phyloP scores from a whole-genome alignment of 2,888 invertebrate species.

The Leucoptera coffeella region DNA sequence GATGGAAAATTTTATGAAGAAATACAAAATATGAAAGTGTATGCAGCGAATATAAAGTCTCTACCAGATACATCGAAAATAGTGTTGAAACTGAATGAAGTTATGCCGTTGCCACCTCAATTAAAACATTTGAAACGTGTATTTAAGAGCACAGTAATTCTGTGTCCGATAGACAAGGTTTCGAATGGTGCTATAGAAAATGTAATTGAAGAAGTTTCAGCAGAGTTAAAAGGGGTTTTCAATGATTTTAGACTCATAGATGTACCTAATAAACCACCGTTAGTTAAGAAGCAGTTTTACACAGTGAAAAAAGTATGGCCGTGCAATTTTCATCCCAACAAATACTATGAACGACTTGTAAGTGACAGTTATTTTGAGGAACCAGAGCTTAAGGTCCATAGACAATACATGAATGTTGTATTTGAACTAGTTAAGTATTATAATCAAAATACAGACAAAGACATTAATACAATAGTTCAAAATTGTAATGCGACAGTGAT shows the following conservation, averaged over 20 bases:
- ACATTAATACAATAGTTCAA: neutral
- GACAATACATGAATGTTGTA: slow-evolving; percentile 51
- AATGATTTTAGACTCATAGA: slow-evolving; percentile 42
- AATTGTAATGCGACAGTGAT: slow-evolving; percentile 45
- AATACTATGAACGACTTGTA: slow-evolving; percentile 61
- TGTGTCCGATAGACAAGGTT: too few relatives aligned
- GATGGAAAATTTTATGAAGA: too few relatives aligned
- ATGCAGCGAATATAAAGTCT: too few relatives aligned
- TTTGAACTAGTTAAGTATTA: slow-evolving; percentile 44
- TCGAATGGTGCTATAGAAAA: too few relatives aligned
- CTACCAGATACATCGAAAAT: too few relatives aligned
- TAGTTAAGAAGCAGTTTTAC: slow-evolving; percentile 61
- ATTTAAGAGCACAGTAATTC: too few relatives aligned
- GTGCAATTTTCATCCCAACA: slow-evolving; percentile 77
- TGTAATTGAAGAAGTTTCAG: slow-evolving; percentile 29
- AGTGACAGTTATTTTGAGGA: slow-evolving; percentile 55
- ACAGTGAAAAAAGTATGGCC: slow-evolving; percentile 65
- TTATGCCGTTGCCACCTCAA: too few relatives aligned
- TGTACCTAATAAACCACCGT: slow-evolving; percentile 59
- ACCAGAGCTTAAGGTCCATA: slow-evolving; percentile 48
- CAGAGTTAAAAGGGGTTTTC: slow-evolving; percentile 38
- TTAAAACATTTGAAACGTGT: too few relatives aligned
- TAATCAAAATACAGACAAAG: slow-evolving; percentile 6
- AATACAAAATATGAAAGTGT: too few relatives aligned
- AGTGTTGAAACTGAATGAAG: too few relatives aligned